These are phyloP conservation scores for Panulirus ornatus DNA, from an alignment of 1,140 invertebrate species.

Conservation along the genomic window DNA sequence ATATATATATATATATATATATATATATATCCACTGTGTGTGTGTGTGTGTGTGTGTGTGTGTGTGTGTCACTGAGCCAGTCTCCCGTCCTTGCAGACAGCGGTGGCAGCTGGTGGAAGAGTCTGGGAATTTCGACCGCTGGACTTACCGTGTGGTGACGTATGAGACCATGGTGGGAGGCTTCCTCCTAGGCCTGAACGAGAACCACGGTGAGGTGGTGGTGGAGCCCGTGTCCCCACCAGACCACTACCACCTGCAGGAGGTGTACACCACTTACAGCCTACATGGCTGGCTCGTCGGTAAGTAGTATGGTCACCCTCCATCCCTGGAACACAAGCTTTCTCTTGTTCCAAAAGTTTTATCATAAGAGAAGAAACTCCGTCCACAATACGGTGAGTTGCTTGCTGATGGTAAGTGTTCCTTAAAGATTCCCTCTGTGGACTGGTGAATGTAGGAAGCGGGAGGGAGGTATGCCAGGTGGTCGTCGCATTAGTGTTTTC, in stretches of 20 bases:
- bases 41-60: too few species aligned
- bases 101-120: slow-evolving; percentile 63
- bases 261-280: slow-evolving; percentile 53
- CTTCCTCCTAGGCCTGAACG: slow-evolving; percentile 63
- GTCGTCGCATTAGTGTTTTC: too few species aligned
- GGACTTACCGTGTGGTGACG: slow-evolving; percentile 57
- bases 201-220: slow-evolving; percentile 63
- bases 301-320: slow-evolving; percentile 6
- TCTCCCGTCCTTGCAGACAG: too few species aligned
- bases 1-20: too few species aligned
- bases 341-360: neutral
- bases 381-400: neutral
- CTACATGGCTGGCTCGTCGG: slow-evolving; percentile 48
- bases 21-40: too few species aligned
- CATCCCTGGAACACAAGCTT: neutral
- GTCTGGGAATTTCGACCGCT: slow-evolving; percentile 47
- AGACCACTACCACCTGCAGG: slow-evolving; percentile 61
- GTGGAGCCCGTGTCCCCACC: slow-evolving; percentile 48
- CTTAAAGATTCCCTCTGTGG: too few species aligned
- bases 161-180: slow-evolving; percentile 68
- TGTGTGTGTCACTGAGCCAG: too few species aligned
- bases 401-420: too few species aligned
- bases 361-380: neutral
- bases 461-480: neutral
- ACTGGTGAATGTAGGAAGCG: neutral